phyloP scores from a whole-genome alignment of 2,888 invertebrate species.

The Pyralis farinalis region DNA sequence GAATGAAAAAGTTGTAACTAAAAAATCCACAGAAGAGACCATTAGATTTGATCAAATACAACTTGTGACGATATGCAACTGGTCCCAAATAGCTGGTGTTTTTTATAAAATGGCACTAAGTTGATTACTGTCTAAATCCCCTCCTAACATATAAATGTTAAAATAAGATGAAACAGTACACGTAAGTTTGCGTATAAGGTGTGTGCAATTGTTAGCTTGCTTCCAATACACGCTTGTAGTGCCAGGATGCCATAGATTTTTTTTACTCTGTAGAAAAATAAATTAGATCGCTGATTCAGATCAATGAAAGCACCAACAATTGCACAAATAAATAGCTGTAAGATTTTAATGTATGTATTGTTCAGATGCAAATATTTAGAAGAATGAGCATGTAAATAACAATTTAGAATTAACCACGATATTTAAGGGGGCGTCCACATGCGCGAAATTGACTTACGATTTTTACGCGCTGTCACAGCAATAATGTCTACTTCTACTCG shows the following conservation, averaged over 20 bases:
- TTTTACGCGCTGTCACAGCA: too few relatives aligned
- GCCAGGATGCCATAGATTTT: constrained; percentile 43
- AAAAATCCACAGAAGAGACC: too few relatives aligned
- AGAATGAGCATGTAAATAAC: constrained; percentile 76
- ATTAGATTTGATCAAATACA: too few relatives aligned
- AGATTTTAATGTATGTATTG: constrained; percentile 79
- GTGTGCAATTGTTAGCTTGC: constrained; percentile 74
- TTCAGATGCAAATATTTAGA: constrained; percentile 81
- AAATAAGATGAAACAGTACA: constrained; percentile 57
- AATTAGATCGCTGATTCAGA: not conserved
- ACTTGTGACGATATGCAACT: not conserved
- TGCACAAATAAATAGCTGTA: constrained; percentile 67
- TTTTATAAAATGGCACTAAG: constrained; percentile 44
- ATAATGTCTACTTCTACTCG: too few relatives aligned
- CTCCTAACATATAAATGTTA: constrained; percentile 54
- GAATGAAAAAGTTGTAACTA: too few relatives aligned
- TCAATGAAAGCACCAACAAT: constrained; percentile 54
- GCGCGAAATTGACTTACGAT: too few relatives aligned
- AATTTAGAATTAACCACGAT: constrained; percentile 51
- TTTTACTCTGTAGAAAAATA: constrained; percentile 15
- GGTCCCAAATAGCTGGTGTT: constrained; percentile 11
- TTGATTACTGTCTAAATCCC: constrained; percentile 75
- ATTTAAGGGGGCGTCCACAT: not conserved
- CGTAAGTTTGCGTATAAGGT: constrained; percentile 55
- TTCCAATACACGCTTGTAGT: constrained; percentile 5